Conservation (phyloP, 2,888 invertebrate genomes). For the Drosophila meridionalis region DNA sequence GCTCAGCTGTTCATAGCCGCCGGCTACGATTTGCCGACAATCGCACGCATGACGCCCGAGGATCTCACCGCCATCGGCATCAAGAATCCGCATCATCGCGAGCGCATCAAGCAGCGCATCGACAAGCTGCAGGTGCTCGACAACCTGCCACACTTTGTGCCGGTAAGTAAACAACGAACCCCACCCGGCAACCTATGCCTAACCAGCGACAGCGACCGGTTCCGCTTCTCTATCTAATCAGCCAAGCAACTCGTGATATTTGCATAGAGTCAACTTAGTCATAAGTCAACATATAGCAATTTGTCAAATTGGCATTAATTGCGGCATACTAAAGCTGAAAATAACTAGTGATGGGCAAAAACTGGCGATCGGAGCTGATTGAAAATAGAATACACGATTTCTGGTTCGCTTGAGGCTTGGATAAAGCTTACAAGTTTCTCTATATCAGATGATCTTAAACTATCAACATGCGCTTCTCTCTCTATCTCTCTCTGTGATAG, state of each 20-base stretch:
- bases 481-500: background rate
- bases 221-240: conserved; percentile 58
- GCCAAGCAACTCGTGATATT: conserved; percentile 59
- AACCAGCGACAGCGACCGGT: conserved; percentile 17
- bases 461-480: no score
- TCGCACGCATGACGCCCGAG: conserved; percentile 99
- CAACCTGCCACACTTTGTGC: conserved; percentile 97
- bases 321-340: conserved; percentile 34
- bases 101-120: conserved; percentile 97
- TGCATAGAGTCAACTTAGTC: conserved; percentile 52
- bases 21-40: conserved; percentile 98
- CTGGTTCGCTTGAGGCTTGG: background rate
- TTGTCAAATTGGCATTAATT: conserved; percentile 78
- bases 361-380: background rate
- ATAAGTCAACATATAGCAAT: conserved; percentile 44
- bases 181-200: background rate
- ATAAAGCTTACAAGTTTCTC: background rate
- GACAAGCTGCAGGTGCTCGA: conserved; percentile 97
- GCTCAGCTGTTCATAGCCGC: conserved; percentile 96
- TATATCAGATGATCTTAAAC: background rate
- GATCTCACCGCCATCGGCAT: conserved; percentile 95
- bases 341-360: conserved; percentile 4
- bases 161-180: conserved; percentile 87
- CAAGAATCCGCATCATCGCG: conserved; percentile 98
- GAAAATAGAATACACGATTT: background rate